Conservation (phyloP, 2,797 vertebrate genomes). For the Melanotaenia maccullochi region DNA sequence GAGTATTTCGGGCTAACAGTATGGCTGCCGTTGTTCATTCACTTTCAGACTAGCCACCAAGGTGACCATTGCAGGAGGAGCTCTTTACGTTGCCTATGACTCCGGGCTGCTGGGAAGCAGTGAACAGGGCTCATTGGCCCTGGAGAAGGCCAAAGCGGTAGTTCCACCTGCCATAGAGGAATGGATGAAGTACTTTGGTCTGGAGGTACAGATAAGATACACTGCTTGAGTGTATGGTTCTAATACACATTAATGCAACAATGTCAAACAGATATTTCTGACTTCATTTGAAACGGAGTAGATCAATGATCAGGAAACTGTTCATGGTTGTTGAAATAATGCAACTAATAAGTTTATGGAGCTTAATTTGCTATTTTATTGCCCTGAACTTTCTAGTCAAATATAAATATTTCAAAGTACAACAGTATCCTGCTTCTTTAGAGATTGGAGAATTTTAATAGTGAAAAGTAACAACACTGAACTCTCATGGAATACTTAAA, state of each 20-base stretch:
- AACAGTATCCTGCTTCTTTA: too few relatives aligned
- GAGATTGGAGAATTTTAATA: too few relatives aligned
- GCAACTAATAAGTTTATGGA: background rate
- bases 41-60: slow-evolving; percentile 89
- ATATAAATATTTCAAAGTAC: too few relatives aligned
- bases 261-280: background rate
- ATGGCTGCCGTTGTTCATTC: background rate
- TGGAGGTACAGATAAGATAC: slow-evolving; percentile 80
- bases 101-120: slow-evolving; percentile 89
- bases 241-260: background rate
- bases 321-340: background rate
- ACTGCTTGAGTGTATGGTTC: background rate
- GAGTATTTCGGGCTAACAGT: background rate
- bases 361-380: too few relatives aligned
- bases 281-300: too few relatives aligned
- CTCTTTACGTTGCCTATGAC: slow-evolving; percentile 88
- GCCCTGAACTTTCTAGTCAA: too few relatives aligned
- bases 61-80: slow-evolving; percentile 89
- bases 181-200: slow-evolving; percentile 89
- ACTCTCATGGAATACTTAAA: too few relatives aligned
- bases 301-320: too few relatives aligned
- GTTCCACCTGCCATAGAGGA: slow-evolving; percentile 89
- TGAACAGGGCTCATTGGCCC: slow-evolving; percentile 83
- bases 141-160: slow-evolving; percentile 84
- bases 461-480: too few relatives aligned